phyloP scores from a whole-genome alignment of 2,797 vertebrate genomes.

The Lophius americanus region DNA sequence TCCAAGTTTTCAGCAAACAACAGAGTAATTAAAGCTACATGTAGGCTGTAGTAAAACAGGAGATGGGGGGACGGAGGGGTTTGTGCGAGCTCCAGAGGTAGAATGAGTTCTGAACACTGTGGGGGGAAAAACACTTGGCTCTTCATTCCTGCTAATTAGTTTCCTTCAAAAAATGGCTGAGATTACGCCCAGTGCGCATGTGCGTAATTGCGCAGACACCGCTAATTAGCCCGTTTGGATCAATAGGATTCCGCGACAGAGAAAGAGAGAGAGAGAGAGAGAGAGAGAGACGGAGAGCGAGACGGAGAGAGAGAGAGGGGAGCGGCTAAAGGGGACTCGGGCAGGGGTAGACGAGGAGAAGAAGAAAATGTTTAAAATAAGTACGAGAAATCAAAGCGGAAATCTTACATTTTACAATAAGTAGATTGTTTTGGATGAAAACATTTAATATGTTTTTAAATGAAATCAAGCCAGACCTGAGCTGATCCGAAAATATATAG shows the following conservation, averaged over 20 bases:
- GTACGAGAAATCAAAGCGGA: conserved; percentile 27
- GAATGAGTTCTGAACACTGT: conserved; percentile 83
- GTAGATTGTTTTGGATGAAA: neutral
- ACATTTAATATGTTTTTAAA: neutral
- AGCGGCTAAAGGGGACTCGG: conserved; percentile 45
- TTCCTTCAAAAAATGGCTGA: conserved; percentile 85
- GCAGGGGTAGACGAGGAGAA: conserved; percentile 40
- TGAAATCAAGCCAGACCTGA: neutral
- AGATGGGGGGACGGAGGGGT: conserved; percentile 79
- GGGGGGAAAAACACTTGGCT: conserved; percentile 82
- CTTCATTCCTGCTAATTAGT: conserved; percentile 85
- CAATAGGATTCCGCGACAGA: conserved; percentile 83
- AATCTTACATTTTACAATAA: conserved; percentile 12
- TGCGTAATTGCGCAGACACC: conserved; percentile 82
- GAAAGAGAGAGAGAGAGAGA: conserved; percentile 29
- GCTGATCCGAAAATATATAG: neutral
- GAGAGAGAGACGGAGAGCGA: conserved; percentile 21
- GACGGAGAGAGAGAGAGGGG: conserved; percentile 29
- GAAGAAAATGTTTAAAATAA: conserved; percentile 41
- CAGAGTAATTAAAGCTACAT: conserved; percentile 83
- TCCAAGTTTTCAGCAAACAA: conserved; percentile 79
- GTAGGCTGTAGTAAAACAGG: conserved; percentile 77
- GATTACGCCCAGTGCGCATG: conserved; percentile 80
- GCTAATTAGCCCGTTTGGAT: conserved; percentile 84
- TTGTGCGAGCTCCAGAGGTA: conserved; percentile 82